Evolutionary conservation across 1,140 invertebrate genomes (phyloP).

Genomic region (Mesaphorura yosii): DNA sequence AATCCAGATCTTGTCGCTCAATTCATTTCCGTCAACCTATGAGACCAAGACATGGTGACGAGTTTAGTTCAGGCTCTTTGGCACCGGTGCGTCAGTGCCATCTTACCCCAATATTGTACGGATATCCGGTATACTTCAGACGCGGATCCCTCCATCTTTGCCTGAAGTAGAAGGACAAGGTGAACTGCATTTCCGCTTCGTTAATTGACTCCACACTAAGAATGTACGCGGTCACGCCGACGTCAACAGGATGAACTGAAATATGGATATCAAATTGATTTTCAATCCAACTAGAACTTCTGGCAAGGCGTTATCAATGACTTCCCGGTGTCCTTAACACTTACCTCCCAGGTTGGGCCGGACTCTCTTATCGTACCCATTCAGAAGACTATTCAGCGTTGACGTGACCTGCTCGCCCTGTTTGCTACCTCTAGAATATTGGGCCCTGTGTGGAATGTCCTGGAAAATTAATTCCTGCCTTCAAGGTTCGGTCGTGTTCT

Average conservation of each 20-base stretch:
- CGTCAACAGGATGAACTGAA: neutral
- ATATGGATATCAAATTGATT: neutral
- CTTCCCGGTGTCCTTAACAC: neutral
- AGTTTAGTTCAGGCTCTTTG: neutral
- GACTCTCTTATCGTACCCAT: no score
- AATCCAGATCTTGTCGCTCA: slow-evolving; percentile 78
- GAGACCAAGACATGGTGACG: neutral
- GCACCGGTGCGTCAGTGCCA: neutral
- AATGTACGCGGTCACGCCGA: neutral
- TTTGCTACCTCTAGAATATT: no score
- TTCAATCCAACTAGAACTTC: no score
- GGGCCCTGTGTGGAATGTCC: no score
- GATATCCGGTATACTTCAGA: neutral
- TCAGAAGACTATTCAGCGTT: no score
- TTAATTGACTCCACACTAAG: neutral
- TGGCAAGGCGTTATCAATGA: no score
- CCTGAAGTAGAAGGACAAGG: neutral
- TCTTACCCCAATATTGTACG: neutral
- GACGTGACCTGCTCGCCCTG: no score
- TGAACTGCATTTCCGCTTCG: neutral
- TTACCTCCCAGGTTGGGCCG: neutral
- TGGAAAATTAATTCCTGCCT: no score
- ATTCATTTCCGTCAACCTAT: neutral
- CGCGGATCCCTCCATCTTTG: neutral
- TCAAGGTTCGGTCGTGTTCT: no score